Conservation (phyloP, 2,113 vertebrate species). For the Fregetta grallaria region DNA sequence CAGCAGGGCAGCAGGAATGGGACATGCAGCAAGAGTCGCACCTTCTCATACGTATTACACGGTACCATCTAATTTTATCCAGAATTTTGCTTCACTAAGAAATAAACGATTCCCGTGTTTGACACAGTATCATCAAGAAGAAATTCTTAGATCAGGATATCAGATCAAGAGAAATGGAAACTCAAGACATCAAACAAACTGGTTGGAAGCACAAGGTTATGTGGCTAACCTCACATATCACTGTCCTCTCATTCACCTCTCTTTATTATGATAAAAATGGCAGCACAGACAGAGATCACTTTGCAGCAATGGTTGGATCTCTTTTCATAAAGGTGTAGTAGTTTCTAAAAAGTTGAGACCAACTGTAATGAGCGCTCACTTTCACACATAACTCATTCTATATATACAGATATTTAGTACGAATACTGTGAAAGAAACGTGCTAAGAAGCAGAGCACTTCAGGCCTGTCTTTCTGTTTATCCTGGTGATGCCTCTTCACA, state of each 20-base stretch:
- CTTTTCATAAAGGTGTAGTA: background rate
- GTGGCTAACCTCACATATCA: constrained; percentile 36
- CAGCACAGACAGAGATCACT: background rate
- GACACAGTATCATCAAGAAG: background rate
- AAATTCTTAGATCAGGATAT: background rate
- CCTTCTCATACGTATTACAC: background rate
- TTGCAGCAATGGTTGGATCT: background rate
- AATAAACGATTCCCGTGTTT: background rate
- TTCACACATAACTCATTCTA: background rate
- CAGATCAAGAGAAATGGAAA: background rate
- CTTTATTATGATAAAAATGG: background rate
- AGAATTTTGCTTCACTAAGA: background rate
- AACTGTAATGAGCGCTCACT: background rate
- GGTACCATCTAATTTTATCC: background rate
- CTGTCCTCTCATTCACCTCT: constrained; percentile 4
- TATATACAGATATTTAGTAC: background rate
- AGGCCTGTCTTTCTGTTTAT: background rate
- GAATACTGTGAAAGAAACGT: background rate
- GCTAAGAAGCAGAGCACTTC: background rate
- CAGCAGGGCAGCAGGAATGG: background rate
- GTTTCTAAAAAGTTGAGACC: background rate
- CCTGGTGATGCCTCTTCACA: background rate
- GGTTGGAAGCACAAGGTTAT: background rate
- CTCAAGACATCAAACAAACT: background rate
- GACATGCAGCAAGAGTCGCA: background rate